Conservation (phyloP, 2,888 invertebrate species). For the Spicauda simplicius region DNA sequence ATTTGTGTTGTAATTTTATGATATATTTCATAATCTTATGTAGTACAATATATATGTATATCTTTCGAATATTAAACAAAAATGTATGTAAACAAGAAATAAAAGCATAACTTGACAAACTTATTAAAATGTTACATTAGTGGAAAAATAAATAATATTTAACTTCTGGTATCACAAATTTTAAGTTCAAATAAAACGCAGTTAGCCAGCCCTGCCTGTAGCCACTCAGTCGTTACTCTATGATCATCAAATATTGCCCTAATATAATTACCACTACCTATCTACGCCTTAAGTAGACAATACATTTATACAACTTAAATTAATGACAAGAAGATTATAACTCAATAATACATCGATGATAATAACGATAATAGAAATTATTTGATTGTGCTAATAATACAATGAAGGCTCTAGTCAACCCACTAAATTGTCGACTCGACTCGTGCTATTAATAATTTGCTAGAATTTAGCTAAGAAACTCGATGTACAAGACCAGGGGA, state of each 20-base stretch:
- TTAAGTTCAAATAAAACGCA: background rate
- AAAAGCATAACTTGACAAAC: no score
- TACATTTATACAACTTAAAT: slow-evolving; percentile 84
- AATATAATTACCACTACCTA: slow-evolving; percentile 81
- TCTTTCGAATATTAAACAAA: no score
- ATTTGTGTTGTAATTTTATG: background rate
- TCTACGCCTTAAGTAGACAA: slow-evolving; percentile 80
- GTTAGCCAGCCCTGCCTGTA: background rate
- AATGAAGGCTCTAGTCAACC: slow-evolving; percentile 58
- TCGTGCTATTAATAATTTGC: slow-evolving; percentile 51
- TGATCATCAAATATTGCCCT: slow-evolving; percentile 73
- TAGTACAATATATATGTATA: no score
- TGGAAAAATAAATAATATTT: background rate
- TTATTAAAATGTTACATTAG: no score
- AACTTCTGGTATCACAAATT: slow-evolving; percentile 2
- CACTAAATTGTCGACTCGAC: slow-evolving; percentile 49
- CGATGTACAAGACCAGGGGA: slow-evolving; percentile 7
- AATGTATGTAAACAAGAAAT: no score
- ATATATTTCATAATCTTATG: no score
- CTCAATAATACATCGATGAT: slow-evolving; percentile 67
- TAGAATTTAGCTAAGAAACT: slow-evolving; percentile 58
- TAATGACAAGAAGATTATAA: slow-evolving; percentile 83
- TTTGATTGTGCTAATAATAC: slow-evolving; percentile 80
- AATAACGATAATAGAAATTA: slow-evolving; percentile 62
- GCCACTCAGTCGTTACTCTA: slow-evolving; percentile 58